A percentile compares a stretch with the other conserved stretches of the same genome.
These are phyloP conservation scores for Euschistus heros DNA, from an alignment of 1,140 invertebrate species.

Conservation along the genomic window DNA sequence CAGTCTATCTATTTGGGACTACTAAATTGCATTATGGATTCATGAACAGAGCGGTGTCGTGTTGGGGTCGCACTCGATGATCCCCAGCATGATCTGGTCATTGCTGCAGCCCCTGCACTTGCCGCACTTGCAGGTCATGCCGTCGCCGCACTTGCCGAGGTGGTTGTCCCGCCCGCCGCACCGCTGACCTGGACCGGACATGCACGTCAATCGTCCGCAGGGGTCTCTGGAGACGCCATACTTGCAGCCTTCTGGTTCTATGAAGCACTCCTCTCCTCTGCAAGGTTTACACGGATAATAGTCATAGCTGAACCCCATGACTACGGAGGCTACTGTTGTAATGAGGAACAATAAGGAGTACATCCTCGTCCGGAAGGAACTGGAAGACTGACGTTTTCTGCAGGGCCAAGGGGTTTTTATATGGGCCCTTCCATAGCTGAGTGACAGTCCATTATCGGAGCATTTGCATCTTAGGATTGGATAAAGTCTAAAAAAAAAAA, in stretches of 20 bases:
- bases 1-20: too few species aligned
- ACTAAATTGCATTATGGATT: neutral
- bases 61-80: neutral
- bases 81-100: neutral
- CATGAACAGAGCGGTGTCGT: neutral
- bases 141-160: neutral
- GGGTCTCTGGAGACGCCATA: slow-evolving; percentile 5
- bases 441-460: too few species aligned
- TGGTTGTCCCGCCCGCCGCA: neutral
- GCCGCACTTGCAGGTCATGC: slow-evolving; percentile 32
- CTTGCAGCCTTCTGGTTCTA: neutral
- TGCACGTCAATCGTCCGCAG: neutral
- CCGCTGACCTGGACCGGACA: neutral
- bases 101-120: slow-evolving; percentile 30
- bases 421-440: too few species aligned
- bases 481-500: too few species aligned
- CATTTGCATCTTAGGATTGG: too few species aligned
- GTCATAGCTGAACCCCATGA: neutral
- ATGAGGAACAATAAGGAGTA: too few species aligned
- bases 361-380: too few species aligned
- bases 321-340: too few species aligned
- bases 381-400: too few species aligned
- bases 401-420: too few species aligned
- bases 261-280: neutral
- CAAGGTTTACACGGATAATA: neutral